These are phyloP conservation scores for Camelus bactrianus DNA, from an alignment of 2,113 vertebrate genomes.

Conservation along the genomic window DNA sequence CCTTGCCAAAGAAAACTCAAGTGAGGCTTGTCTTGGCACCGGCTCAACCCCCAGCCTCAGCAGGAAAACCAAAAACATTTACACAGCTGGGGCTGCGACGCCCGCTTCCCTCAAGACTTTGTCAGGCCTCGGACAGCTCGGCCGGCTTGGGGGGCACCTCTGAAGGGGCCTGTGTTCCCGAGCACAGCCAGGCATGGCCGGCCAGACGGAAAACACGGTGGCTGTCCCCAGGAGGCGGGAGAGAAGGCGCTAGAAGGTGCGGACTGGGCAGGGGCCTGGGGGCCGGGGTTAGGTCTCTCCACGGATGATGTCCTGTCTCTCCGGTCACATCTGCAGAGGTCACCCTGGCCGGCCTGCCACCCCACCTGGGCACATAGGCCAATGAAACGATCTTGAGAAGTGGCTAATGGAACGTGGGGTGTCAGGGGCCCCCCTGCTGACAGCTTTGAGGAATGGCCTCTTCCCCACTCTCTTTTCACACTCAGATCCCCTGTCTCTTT, in stretches of 20 bases:
- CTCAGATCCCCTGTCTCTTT: background rate
- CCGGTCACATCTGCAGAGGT: conserved; percentile 75
- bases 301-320: background rate
- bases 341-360: conserved; percentile 75
- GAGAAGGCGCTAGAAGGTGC: conserved; percentile 69
- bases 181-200: conserved; percentile 70
- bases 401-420: conserved; percentile 66
- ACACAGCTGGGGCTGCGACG: conserved; percentile 97
- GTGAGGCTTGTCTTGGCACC: conserved; percentile 95
- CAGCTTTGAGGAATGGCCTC: background rate
- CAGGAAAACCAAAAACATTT: conserved; percentile 99
- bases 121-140: conserved; percentile 82
- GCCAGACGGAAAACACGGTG: conserved; percentile 81
- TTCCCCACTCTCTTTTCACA: background rate
- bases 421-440: conserved; percentile 67
- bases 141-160: conserved; percentile 81
- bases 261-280: background rate
- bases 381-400: conserved; percentile 69
- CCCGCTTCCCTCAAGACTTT: conserved; percentile 89
- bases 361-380: conserved; percentile 71
- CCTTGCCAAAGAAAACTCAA: conserved; percentile 97
- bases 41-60: conserved; percentile 95
- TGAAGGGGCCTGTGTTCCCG: conserved; percentile 88
- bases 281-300: conserved; percentile 30
- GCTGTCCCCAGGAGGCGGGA: conserved; percentile 70